Conservation (phyloP, 2,113 vertebrate species). For the Numenius arquata region DNA sequence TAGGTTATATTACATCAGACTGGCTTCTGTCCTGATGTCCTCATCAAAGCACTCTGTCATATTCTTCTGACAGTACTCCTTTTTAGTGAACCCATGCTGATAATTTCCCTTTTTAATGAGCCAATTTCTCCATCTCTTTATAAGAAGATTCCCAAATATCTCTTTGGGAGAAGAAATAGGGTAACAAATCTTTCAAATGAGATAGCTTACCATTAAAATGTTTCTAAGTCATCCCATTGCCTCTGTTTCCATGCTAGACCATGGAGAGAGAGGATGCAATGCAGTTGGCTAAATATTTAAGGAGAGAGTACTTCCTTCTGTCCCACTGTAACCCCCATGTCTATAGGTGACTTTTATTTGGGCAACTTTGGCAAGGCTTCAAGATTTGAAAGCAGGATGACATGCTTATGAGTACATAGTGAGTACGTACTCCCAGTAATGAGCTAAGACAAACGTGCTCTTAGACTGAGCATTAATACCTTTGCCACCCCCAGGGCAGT, state of each 20-base stretch:
- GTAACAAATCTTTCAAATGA: neutral
- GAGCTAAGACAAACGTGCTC: neutral
- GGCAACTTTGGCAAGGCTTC: neutral
- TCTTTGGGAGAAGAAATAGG: neutral
- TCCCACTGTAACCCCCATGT: neutral
- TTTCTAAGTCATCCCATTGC: neutral
- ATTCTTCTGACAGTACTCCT: constrained; percentile 24
- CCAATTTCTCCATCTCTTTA: neutral
- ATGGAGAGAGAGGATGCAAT: neutral
- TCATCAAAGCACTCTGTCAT: constrained; percentile 24
- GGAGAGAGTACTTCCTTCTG: neutral
- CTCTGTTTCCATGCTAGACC: neutral
- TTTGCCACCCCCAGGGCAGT: neutral
- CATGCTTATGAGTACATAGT: fast-evolving
- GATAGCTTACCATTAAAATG: neutral
- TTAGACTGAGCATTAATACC: neutral
- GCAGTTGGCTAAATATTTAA: neutral
- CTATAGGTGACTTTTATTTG: neutral
- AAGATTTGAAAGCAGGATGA: neutral
- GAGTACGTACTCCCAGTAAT: neutral
- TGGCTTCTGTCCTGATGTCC: constrained; percentile 28
- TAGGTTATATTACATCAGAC: constrained; percentile 46
- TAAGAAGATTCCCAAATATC: neutral
- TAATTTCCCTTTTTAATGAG: constrained; percentile 38
- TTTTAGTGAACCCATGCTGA: constrained; percentile 32